Evolutionary conservation across 2,888 invertebrate genomes (phyloP).

Genomic region (Nomada flava): DNA sequence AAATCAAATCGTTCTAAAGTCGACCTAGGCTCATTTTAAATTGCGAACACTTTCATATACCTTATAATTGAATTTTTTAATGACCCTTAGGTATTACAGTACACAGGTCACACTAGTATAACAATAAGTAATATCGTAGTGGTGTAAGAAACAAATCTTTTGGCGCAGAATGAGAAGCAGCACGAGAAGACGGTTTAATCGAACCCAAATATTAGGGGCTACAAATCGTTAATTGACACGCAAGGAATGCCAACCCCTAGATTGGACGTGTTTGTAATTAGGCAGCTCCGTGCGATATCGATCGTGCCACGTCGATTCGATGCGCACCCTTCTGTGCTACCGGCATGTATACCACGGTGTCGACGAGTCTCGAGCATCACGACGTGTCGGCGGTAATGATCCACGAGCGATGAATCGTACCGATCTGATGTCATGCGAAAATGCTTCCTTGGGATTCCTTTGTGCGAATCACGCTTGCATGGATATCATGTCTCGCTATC

Average conservation of each 20-base stretch:
- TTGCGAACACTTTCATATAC: too few species aligned
- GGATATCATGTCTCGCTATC: conserved; percentile 40
- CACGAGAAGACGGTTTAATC: conserved; percentile 60
- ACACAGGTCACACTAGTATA: too few species aligned
- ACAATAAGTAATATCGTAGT: too few species aligned
- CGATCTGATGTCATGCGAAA: conserved; percentile 63
- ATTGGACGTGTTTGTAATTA: conserved; percentile 74
- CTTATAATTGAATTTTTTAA: too few species aligned
- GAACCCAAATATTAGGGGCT: conserved; percentile 78
- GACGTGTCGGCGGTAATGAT: conserved; percentile 70
- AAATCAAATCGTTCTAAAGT: too few species aligned
- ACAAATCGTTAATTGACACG: conserved; percentile 82
- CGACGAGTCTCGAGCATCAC: conserved; percentile 60
- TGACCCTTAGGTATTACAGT: too few species aligned
- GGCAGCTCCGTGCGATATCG: conserved; percentile 70
- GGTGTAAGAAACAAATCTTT: too few species aligned
- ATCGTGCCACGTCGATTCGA: conserved; percentile 66
- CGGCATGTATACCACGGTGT: conserved; percentile 47
- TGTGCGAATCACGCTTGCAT: conserved; percentile 53
- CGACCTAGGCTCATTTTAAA: too few species aligned
- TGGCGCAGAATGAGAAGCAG: conserved; percentile 2
- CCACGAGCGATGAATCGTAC: conserved; percentile 66
- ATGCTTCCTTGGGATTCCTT: conserved; percentile 63
- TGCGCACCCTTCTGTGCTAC: conserved; percentile 46
- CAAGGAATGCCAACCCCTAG: conserved; percentile 72